Evolutionary conservation across 2,113 vertebrate genomes (phyloP).

Genomic region (Crocuta crocuta): DNA sequence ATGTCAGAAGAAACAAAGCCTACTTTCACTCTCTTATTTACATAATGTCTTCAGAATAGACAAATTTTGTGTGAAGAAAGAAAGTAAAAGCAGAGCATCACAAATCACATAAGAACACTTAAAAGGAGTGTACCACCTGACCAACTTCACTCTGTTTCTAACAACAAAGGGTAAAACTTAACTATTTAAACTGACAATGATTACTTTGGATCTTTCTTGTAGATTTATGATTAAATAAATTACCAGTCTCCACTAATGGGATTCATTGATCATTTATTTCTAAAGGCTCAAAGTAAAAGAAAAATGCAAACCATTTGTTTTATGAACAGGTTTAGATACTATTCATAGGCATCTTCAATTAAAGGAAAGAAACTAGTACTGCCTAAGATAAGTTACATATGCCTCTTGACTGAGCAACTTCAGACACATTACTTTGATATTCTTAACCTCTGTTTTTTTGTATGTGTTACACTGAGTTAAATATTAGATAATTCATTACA

Average conservation of each 20-base stretch:
- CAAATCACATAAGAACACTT: not conserved
- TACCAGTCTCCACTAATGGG: not conserved
- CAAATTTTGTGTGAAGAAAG: not conserved
- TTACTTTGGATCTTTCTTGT: not conserved
- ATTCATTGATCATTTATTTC: not conserved
- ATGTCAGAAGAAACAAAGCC: not conserved
- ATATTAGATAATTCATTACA: not conserved
- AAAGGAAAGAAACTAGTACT: not conserved
- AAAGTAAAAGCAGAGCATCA: not conserved
- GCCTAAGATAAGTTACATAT: not conserved
- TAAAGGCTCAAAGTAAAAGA: not conserved
- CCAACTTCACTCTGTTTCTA: not conserved
- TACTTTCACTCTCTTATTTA: not conserved
- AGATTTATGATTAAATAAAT: not conserved
- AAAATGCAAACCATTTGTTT: not conserved
- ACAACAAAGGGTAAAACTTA: not conserved
- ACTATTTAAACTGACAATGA: not conserved
- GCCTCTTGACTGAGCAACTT: not conserved
- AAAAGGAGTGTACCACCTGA: not conserved
- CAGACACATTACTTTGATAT: not conserved
- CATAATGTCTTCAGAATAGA: conserved; percentile 2
- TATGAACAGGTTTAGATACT: not conserved
- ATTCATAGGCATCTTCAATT: not conserved
- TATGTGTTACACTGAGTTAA: not conserved
- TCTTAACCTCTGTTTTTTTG: not conserved